Conservation (phyloP, 2,888 invertebrate genomes). For the Patella pellucida region DNA sequence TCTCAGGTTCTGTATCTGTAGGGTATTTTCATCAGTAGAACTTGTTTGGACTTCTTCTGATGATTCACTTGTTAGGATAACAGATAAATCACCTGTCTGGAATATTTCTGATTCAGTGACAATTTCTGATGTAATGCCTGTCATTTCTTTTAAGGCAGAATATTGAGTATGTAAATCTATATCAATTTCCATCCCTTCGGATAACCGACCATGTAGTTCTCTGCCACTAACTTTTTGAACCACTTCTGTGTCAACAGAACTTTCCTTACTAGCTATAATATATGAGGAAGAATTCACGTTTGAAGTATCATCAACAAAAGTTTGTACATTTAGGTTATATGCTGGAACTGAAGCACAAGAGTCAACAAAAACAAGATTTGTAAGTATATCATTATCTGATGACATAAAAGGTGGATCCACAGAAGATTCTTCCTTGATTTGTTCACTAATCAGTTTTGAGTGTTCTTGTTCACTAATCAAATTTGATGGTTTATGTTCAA, state of each 20-base stretch:
- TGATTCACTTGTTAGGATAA: too few relatives aligned
- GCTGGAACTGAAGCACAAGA: not conserved
- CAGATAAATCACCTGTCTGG: too few relatives aligned
- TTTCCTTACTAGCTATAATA: not conserved
- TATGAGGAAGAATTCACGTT: not conserved
- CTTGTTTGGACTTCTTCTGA: too few relatives aligned
- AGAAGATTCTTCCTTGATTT: not conserved
- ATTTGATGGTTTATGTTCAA: too few relatives aligned
- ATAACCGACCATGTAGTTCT: too few relatives aligned
- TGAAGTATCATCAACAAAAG: not conserved
- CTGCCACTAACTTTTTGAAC: not conserved
- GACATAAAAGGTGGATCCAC: not conserved
- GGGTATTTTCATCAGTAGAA: too few relatives aligned
- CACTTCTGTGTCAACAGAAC: not conserved
- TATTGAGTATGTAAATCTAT: too few relatives aligned
- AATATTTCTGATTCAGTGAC: too few relatives aligned
- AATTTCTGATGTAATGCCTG: too few relatives aligned
- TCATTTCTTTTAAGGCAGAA: too few relatives aligned
- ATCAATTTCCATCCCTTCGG: too few relatives aligned
- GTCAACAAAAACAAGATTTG: not conserved
- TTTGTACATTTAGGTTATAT: not conserved
- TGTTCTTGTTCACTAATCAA: not conserved
- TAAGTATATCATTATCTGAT: not conserved
- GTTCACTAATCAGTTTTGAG: not conserved
- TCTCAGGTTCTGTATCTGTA: too few relatives aligned